These are phyloP conservation scores for Chalcosyrphus nemorum DNA, from an alignment of 2,888 invertebrate species.

Conservation along the genomic window DNA sequence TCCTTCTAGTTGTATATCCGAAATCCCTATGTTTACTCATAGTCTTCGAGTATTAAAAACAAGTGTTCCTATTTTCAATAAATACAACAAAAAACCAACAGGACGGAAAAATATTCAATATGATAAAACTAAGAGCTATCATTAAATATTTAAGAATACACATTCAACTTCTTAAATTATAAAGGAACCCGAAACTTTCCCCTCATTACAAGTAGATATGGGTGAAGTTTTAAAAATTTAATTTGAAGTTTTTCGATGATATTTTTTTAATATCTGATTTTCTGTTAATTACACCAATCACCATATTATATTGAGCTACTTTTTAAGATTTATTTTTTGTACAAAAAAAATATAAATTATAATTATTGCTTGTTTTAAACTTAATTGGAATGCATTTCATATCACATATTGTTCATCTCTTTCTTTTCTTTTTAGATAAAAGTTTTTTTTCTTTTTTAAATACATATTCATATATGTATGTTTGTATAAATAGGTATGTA, in stretches of 20 bases:
- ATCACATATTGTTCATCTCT: constrained; percentile 63
- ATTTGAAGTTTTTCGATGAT: background rate
- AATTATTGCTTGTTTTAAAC: constrained; percentile 45
- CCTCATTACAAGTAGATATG: no score
- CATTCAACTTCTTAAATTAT: background rate
- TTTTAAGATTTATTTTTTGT: background rate
- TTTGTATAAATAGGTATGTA: constrained; percentile 10
- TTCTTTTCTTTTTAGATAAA: constrained; percentile 11
- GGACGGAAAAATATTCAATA: constrained; percentile 14
- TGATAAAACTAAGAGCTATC: background rate
- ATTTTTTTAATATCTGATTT: no score
- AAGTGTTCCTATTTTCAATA: no score
- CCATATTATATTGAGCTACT: constrained; percentile 12
- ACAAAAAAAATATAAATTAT: background rate
- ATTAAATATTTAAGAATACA: background rate
- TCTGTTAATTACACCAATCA: constrained; percentile 5
- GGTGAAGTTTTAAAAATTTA: no score
- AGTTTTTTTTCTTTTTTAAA: background rate
- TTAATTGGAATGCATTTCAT: constrained; percentile 67
- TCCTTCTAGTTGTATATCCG: no score
- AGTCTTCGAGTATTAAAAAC: no score
- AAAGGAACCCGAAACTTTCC: no score
- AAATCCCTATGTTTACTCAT: no score
- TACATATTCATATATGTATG: constrained; percentile 11
- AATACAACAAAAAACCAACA: background rate